Evolutionary conservation across 2,888 invertebrate species (phyloP), one percentile per base, ranked within the genome.

Genomic region (Bellardia pandia): DNA sequence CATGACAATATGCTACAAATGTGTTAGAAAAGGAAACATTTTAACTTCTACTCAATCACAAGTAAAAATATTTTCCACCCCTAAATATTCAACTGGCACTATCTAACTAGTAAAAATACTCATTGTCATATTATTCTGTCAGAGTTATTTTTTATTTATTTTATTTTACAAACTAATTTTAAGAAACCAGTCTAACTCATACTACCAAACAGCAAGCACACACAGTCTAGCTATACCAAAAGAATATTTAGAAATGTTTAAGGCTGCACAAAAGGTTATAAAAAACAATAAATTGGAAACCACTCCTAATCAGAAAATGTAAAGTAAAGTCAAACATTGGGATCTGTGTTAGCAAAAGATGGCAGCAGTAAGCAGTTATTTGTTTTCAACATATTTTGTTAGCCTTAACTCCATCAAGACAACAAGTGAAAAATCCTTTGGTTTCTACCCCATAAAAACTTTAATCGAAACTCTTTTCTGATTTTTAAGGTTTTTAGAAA

Each of bases 171-270:
- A 23, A 23, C 23, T 23, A 23, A 23, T 23, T 53, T 68, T 9
- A 42, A 75, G 56, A 84, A 87, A 71, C 87, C 74, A 87, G 88
- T 88, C 69, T 75, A 82, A 88, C 80, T 88, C 86, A 84, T 68
- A 76, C 81, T 64, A 16, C 53, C 53, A 23, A 82, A 30, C 66
- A 37, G 51, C 8, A 42, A 66, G 37, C 56, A 68, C 42, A 16
- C 33, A 56, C n/a, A 45, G 58, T 66, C 53, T 68, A 11, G 14
- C 13, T 30, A 53, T 48, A 30, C 13, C 7, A 58, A 5, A 60
- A 56, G 60, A 60, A 45, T 42, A 45, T n/a, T 30, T 45, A 64
- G 53, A 23, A 64, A 53, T 64, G 40, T 76, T 56, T 56, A 11
- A 16, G 16, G 56, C 56, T 56, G 13, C 5, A 14, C 1, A 33